Base-by-base conservation (phyloP, 2,113 vertebrate species). In the Dunckerocampus dactyliophorus region DNA sequence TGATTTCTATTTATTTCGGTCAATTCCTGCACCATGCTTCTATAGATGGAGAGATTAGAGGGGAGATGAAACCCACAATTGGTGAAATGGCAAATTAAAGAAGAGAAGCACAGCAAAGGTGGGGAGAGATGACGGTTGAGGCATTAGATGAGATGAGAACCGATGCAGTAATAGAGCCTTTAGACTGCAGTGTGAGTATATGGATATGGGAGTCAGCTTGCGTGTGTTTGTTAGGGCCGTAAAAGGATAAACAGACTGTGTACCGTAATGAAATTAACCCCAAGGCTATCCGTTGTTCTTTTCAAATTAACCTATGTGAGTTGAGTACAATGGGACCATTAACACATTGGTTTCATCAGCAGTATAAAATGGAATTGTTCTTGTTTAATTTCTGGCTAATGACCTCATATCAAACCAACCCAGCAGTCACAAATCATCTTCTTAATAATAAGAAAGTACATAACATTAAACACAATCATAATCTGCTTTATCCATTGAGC, bases 1-100 rank as follows among this genome's bases (percentile, higher is more conserved):
- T 63, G 50, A 76, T 63, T 71, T 72, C 24, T 54, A 42, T 63
- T 1, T 0, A n/a, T 20, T 20, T 37, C 39, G 21, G 65, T 69
- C 62, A 28, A 63, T 58, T 37, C 63, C 47, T 71, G 48, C 22
- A 60, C 43, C 21, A 3, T 20, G 55, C 61, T 59, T 52, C 24
- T 65, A 22, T 22, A 8, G 64, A 68, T 59, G 31, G 28, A 45
- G 31, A 72, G 65, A 61, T 59, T 63, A 72, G 59, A 63, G 10
- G 14, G 47, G 47, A 54, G 61, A 65, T 8, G 16, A 50, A 52
- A 53, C 20, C 43, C n/a, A 8, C 1, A 53, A 58, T 59, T 57
- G 59, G 31, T 9, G 14, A 57, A 24, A 20, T 52, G 59, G 67
- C 57, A 60, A 63, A 62, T 46, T 1, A 0, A 56, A 17, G n/a